Percentiles rank a stretch among this genome's conserved stretches.
Conservation (phyloP, 2,797 vertebrate species). For the Phalloptychus januarius region DNA sequence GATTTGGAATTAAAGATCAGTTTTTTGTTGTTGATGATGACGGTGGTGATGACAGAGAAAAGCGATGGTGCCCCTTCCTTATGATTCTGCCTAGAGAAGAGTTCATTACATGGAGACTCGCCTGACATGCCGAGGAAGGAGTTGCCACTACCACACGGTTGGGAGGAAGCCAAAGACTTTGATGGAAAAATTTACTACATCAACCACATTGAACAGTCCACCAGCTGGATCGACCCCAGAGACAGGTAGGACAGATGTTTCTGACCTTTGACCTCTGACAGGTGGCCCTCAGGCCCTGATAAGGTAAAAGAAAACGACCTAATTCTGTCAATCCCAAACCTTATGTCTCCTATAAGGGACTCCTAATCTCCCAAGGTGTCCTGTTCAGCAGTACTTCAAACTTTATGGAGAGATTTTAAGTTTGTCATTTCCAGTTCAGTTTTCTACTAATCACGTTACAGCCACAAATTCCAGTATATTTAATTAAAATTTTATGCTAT, state of each 20-base stretch:
- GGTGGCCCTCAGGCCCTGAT: not conserved
- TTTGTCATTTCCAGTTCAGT: not conserved
- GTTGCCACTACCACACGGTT: conserved; percentile 95
- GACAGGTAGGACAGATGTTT: conserved; percentile 85
- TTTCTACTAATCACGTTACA: not conserved
- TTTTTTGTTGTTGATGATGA: conserved; percentile 7
- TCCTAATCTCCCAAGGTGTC: not conserved
- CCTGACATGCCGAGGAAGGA: conserved; percentile 94
- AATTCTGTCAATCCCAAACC: not conserved
- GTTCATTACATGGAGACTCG: conserved; percentile 84
- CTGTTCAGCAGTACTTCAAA: not conserved
- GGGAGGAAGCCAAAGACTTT: conserved; percentile 96
- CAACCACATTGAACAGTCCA: conserved; percentile 90
- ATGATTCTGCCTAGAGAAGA: conserved; percentile 67
- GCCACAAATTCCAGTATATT: not conserved
- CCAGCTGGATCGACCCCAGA: conserved; percentile 96
- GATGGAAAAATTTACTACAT: conserved; percentile 97
- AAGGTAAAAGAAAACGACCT: not conserved
- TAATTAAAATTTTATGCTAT: not conserved
- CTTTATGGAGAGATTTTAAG: not conserved
- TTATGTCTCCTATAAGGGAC: not conserved
- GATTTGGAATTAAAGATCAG: conserved; percentile 34
- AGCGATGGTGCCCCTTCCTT: conserved; percentile 63
- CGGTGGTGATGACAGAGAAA: conserved; percentile 51
- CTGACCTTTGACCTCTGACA: conserved; percentile 34